Evolutionary conservation across 2,113 vertebrate species (phyloP), one percentile per base, ranked within the genome.

Genomic region (Forbesichthys agassizii): DNA sequence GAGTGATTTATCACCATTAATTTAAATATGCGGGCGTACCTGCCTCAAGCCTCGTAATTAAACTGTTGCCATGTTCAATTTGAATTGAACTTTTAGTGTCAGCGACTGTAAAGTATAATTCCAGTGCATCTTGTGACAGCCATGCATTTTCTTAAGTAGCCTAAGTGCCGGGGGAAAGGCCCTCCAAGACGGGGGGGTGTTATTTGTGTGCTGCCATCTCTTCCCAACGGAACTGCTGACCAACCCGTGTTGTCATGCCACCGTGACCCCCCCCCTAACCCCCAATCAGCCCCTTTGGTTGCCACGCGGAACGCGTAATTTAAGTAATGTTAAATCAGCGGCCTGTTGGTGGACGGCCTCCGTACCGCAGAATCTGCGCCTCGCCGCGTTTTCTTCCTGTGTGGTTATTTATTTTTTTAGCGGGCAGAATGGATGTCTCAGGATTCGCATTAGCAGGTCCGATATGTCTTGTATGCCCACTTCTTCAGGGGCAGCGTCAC

Each of bases 1-100:
- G 80, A 78, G 80, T 84, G 88, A 90, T 91, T 85, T 90, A 89
- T 91, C 84, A 64, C 73, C 82, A 83, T 87, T 82, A 85, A 89
- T 82, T 86, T 61, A 72, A 86, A 87, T 87, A 79, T 88, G 73
- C 66, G 58, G 69, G 74, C 79, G 88, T 87, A 72, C 74, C 48
- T 56, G 84, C 89, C 85, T 74, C 57, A 58, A 88, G 87, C 80
- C 65, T 79, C 69, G 73, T 87, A 84, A 78, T 90, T 91, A 89
- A 88, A 90, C 83, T 74, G 77, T 79, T 75, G 64, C 81, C 61
- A 77, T 71, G 74, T 69, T 70, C 73, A 86, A 76, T 78, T 69
- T 77, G 63, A 74, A 53, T 55, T 52, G 3, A 11, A 52, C 4
- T 11, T 52, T 4, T n/a, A 4, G 51, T 52, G 14, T 52, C 12